Conservation (phyloP, 2,113 vertebrate species). For the Dipodomys stephensi region DNA sequence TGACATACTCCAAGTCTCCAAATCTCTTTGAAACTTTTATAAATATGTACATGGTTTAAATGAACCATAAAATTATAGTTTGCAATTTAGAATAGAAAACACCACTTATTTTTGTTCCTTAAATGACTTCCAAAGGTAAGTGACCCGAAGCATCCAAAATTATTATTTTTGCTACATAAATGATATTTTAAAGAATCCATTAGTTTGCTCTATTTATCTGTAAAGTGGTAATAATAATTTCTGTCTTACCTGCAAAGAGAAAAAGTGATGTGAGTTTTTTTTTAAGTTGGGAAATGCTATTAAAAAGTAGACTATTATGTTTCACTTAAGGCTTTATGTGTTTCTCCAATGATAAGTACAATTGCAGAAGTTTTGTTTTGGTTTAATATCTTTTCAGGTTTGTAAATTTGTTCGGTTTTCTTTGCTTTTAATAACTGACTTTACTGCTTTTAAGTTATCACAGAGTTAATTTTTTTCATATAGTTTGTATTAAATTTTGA, state of each 20-base stretch:
- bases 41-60: slow-evolving; percentile 48
- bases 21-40: slow-evolving; percentile 53
- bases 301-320: neutral
- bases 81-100: slow-evolving; percentile 50
- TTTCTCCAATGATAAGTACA: neutral
- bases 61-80: slow-evolving; percentile 61
- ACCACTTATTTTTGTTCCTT: slow-evolving; percentile 47
- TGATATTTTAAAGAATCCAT: slow-evolving; percentile 51
- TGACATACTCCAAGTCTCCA: slow-evolving; percentile 29
- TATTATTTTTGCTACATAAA: slow-evolving; percentile 55
- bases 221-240: slow-evolving; percentile 51
- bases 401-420: slow-evolving; percentile 53
- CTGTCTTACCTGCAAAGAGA: slow-evolving; percentile 26
- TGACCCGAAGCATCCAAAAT: slow-evolving; percentile 53
- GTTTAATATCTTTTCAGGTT: slow-evolving; percentile 24
- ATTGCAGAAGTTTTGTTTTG: slow-evolving; percentile 42
- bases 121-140: slow-evolving; percentile 66
- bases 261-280: slow-evolving; percentile 30
- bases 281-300: slow-evolving; percentile 17
- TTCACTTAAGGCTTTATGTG: slow-evolving; percentile 37
- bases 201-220: slow-evolving; percentile 60
- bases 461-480: neutral
- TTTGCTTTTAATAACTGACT: slow-evolving; percentile 26
- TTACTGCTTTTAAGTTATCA: slow-evolving; percentile 50
- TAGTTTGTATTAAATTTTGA: slow-evolving; percentile 1